Evolutionary conservation across 1,140 invertebrate species (phyloP).

Genomic region (Matsumurasca onukii): DNA sequence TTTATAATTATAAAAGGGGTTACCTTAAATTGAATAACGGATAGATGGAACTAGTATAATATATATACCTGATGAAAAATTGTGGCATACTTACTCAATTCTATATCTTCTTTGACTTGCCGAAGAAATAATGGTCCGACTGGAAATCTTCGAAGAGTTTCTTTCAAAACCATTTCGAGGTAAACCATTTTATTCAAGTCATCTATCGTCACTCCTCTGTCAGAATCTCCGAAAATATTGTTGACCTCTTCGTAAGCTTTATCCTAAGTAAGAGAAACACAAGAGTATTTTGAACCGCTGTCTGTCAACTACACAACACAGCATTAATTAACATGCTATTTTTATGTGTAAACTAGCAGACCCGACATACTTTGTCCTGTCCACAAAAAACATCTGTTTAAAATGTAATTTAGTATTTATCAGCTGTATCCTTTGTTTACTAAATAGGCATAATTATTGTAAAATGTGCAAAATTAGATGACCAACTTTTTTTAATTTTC

Average conservation of each 20-base stretch:
- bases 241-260: conserved; percentile 40
- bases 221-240: conserved; percentile 49
- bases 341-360: too few species aligned
- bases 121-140: conserved; percentile 60
- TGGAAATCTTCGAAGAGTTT: conserved; percentile 57
- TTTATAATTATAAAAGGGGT: neutral
- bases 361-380: too few species aligned
- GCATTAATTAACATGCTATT: too few species aligned
- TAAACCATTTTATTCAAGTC: conserved; percentile 59
- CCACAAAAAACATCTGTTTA: too few species aligned
- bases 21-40: neutral
- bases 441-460: too few species aligned
- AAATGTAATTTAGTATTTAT: too few species aligned
- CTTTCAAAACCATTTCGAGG: conserved; percentile 61
- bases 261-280: conserved; percentile 44
- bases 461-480: too few species aligned
- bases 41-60: too few species aligned
- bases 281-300: neutral
- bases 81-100: conserved; percentile 39
- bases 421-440: too few species aligned
- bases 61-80: too few species aligned
- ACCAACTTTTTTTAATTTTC: too few species aligned
- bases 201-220: conserved; percentile 50
- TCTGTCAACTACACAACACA: neutral
- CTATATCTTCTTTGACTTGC: conserved; percentile 50